A percentile compares a stretch with the other conserved stretches of the same genome.
These are phyloP conservation scores for Drosophila kanapiae DNA, from an alignment of 1,140 invertebrate genomes.

Conservation along the genomic window DNA sequence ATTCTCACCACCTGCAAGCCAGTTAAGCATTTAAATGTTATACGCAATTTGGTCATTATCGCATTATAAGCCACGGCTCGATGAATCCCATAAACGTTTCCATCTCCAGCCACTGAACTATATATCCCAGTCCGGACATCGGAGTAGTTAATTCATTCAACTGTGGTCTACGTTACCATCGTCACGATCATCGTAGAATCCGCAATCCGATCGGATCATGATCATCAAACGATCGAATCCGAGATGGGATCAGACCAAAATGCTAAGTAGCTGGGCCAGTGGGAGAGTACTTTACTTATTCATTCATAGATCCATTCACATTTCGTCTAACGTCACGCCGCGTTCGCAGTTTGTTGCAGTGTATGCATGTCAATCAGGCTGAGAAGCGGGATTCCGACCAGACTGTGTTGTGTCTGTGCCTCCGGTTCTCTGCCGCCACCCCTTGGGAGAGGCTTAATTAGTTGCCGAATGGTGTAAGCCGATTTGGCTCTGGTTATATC, in stretches of 20 bases:
- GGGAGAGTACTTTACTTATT: constrained; percentile 29
- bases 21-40: constrained; percentile 2
- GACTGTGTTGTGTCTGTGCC: constrained; percentile 6
- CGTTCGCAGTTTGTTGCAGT: constrained; percentile 32
- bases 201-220: background rate
- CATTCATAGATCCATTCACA: constrained; percentile 55
- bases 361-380: constrained; percentile 58
- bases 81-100: background rate
- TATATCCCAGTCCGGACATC: background rate
- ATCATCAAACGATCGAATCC: constrained; percentile 4
- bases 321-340: constrained; percentile 42
- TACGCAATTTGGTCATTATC: constrained; percentile 6
- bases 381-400: constrained; percentile 4
- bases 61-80: constrained; percentile 10
- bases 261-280: constrained; percentile 23
- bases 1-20: background rate
- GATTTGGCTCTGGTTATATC: constrained; percentile 27
- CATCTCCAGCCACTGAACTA: constrained; percentile 36
- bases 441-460: constrained; percentile 43
- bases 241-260: constrained; percentile 25
- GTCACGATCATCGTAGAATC: constrained; percentile 18
- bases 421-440: background rate
- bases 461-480: constrained; percentile 38
- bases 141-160: constrained; percentile 25
- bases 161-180: constrained; percentile 39